Evolutionary conservation across 2,113 vertebrate species (phyloP).

Genomic region (Butorides virescens): DNA sequence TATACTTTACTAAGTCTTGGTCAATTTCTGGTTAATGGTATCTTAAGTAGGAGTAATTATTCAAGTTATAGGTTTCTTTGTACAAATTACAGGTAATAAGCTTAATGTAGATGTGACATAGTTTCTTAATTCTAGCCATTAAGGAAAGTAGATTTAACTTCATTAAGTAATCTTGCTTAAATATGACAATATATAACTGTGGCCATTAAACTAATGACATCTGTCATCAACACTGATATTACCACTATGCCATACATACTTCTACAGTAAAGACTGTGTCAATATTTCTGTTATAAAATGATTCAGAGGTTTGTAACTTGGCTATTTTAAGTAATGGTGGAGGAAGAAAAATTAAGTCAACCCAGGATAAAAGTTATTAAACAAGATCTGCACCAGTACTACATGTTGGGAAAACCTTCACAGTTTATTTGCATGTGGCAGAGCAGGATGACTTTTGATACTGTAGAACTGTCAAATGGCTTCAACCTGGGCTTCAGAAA

Average conservation of each 20-base stretch:
- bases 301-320: not conserved
- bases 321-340: not conserved
- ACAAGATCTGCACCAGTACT: not conserved
- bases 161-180: conserved; percentile 45
- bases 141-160: conserved; percentile 48
- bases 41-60: conserved; percentile 47
- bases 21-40: conserved; percentile 43
- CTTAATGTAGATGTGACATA: conserved; percentile 56
- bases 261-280: not conserved
- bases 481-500: not conserved
- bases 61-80: conserved; percentile 40
- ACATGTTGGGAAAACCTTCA: not conserved
- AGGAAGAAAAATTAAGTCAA: not conserved
- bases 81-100: conserved; percentile 60
- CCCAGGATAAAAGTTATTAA: not conserved
- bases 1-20: not conserved
- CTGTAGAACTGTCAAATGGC: not conserved
- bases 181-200: conserved; percentile 47
- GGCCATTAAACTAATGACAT: conserved; percentile 60
- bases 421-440: not conserved
- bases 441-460: not conserved
- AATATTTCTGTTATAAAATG: not conserved
- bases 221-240: conserved; percentile 37
- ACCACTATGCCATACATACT: not conserved
- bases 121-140: conserved; percentile 64